A percentile compares a stretch with the other conserved stretches of the same genome.
Evolutionary conservation across 2,888 invertebrate species (phyloP).

Genomic region (Euzetes globulus): DNA sequence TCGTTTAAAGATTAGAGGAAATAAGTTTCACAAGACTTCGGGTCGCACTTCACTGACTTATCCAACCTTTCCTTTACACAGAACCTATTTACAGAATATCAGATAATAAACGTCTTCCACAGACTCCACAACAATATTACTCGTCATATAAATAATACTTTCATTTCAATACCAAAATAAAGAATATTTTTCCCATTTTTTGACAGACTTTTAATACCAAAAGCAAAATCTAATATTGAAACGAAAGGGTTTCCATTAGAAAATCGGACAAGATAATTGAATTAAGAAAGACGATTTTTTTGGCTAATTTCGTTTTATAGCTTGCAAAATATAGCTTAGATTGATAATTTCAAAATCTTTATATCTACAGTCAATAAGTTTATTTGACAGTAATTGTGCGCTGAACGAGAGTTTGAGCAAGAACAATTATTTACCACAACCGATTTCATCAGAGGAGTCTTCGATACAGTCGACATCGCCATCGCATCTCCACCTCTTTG

Average conservation of each 20-base stretch:
- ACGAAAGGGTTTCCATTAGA: too few relatives aligned
- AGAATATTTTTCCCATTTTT: conserved; percentile 1
- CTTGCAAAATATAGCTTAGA: too few relatives aligned
- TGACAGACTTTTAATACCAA: background rate
- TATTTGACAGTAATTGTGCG: too few relatives aligned
- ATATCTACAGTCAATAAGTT: too few relatives aligned
- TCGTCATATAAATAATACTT: background rate
- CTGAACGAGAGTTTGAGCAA: background rate
- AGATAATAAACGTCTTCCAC: too few relatives aligned
- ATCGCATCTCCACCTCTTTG: conserved; percentile 69
- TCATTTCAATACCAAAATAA: background rate
- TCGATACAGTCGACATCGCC: conserved; percentile 64
- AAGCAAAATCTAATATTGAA: background rate
- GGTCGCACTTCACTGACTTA: background rate
- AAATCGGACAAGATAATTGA: too few relatives aligned
- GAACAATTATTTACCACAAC: conserved; percentile 54
- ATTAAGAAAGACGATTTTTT: too few relatives aligned
- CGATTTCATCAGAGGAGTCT: conserved; percentile 69
- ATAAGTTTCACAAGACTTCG: background rate
- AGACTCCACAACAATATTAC: background rate
- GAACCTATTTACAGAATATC: too few relatives aligned
- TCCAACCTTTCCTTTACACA: background rate
- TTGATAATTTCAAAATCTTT: too few relatives aligned
- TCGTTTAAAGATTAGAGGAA: background rate
- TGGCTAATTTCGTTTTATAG: too few relatives aligned